phyloP scores from a whole-genome alignment of 2,113 vertebrate species.

The Burhinus oedicnemus region DNA sequence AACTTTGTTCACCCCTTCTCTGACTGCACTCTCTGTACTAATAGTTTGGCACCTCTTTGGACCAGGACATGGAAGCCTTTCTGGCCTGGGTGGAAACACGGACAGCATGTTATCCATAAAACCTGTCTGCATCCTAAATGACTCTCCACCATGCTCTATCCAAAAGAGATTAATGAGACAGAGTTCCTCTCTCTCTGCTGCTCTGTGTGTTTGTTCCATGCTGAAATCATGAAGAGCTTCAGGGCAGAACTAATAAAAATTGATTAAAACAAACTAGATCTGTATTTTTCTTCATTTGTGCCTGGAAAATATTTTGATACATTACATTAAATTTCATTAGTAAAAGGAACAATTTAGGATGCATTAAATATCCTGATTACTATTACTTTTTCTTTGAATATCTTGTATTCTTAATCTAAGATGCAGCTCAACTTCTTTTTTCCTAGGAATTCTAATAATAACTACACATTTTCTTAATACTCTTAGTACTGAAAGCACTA shows the following conservation, averaged over 20 bases:
- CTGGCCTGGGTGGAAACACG: not conserved
- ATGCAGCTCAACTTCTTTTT: not conserved
- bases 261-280: constrained; percentile 27
- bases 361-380: not conserved
- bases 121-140: not conserved
- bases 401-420: not conserved
- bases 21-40: not conserved
- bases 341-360: not conserved
- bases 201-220: constrained; percentile 17
- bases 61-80: not conserved
- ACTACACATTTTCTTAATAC: not conserved
- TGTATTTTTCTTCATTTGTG: constrained; percentile 22
- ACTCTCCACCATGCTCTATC: not conserved
- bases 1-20: not conserved
- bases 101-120: not conserved
- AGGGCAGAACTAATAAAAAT: constrained; percentile 52
- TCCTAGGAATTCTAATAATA: not conserved
- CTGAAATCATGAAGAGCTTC: constrained; percentile 15
- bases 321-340: not conserved
- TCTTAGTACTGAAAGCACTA: not conserved
- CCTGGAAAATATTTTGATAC: not conserved
- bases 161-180: constrained; percentile 23
- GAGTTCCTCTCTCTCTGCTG: constrained; percentile 15
- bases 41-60: not conserved
- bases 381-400: not conserved